Evolutionary conservation across 2,888 invertebrate genomes (phyloP).

Genomic region (Carabus problematicus): DNA sequence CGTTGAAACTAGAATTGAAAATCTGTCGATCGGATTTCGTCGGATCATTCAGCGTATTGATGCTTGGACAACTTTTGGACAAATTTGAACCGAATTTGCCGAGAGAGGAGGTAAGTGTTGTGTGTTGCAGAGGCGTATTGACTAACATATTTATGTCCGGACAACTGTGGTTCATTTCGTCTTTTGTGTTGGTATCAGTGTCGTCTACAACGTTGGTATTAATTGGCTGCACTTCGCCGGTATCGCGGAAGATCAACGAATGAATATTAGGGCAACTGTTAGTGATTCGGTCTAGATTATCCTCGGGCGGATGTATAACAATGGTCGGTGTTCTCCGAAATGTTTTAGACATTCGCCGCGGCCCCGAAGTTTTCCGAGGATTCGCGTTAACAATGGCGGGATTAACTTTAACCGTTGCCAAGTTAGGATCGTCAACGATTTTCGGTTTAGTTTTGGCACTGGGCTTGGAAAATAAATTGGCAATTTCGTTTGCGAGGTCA

Average conservation of each 20-base stretch:
- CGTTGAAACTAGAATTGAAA: background rate
- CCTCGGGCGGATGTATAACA: slow-evolving; percentile 53
- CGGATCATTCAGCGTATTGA: slow-evolving; percentile 5
- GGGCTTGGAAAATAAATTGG: slow-evolving; percentile 53
- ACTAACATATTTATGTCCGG: slow-evolving; percentile 32
- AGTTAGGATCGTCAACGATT: slow-evolving; percentile 14
- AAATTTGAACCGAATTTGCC: slow-evolving; percentile 20
- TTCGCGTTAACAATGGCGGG: slow-evolving; percentile 44
- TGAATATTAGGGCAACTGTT: slow-evolving; percentile 56
- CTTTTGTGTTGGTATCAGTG: slow-evolving; percentile 9
- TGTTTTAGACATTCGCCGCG: slow-evolving; percentile 53
- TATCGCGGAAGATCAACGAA: slow-evolving; percentile 29
- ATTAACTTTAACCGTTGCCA: slow-evolving; percentile 15
- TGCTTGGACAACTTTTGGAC: slow-evolving; percentile 27
- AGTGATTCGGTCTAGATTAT: slow-evolving; percentile 49
- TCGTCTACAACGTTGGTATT: background rate
- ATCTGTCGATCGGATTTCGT: background rate
- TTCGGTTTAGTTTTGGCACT: slow-evolving; percentile 25
- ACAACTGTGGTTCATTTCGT: slow-evolving; percentile 39
- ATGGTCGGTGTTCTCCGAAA: slow-evolving; percentile 54
- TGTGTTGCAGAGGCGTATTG: background rate
- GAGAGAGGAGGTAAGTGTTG: background rate
- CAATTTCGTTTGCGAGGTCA: slow-evolving; percentile 56
- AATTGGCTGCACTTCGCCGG: slow-evolving; percentile 15
- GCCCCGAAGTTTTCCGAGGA: slow-evolving; percentile 47